These are phyloP conservation scores for Volucella inflata DNA, from an alignment of 2,888 invertebrate species.

Conservation along the genomic window DNA sequence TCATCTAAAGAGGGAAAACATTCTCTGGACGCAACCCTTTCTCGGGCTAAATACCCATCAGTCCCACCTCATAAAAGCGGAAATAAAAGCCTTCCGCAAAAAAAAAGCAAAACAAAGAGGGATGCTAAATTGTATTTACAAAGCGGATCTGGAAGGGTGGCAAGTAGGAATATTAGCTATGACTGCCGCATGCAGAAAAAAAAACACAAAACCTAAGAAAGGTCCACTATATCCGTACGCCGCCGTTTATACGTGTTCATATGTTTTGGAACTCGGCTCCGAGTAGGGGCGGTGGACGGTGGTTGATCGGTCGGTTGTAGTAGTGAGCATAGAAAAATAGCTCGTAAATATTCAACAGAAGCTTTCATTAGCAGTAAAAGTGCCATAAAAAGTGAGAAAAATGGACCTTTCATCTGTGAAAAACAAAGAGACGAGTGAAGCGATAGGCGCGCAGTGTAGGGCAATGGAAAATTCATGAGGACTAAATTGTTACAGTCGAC, in stretches of 20 bases:
- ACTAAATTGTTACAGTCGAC: conserved; percentile 61
- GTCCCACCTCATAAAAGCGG: conserved; percentile 56
- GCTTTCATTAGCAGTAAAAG: conserved; percentile 73
- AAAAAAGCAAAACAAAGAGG: conserved; percentile 14
- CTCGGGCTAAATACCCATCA: conserved; percentile 32
- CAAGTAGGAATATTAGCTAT: background rate
- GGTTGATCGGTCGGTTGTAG: background rate
- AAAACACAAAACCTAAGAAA: conserved; percentile 12
- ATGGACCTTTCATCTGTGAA: conserved; percentile 68
- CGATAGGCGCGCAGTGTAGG: conserved; percentile 41
- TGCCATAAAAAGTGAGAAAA: conserved; percentile 72
- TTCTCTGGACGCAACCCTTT: conserved; percentile 28
- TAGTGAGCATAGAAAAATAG: conserved; percentile 60
- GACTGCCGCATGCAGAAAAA: background rate
- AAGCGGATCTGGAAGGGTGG: conserved; percentile 14
- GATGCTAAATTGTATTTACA: conserved; percentile 62
- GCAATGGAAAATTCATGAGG: conserved; percentile 66
- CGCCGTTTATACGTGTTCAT: background rate
- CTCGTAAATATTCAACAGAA: conserved; percentile 72
- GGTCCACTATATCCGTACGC: background rate
- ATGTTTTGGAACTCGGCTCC: background rate
- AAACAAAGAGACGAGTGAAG: conserved; percentile 31
- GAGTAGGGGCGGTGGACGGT: background rate
- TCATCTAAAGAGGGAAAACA: conserved; percentile 29
- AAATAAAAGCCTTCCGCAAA: conserved; percentile 53